Evolutionary conservation across 1,140 invertebrate genomes (phyloP), one percentile per base, ranked within the genome.

Genomic region (Theocolax elegans): DNA sequence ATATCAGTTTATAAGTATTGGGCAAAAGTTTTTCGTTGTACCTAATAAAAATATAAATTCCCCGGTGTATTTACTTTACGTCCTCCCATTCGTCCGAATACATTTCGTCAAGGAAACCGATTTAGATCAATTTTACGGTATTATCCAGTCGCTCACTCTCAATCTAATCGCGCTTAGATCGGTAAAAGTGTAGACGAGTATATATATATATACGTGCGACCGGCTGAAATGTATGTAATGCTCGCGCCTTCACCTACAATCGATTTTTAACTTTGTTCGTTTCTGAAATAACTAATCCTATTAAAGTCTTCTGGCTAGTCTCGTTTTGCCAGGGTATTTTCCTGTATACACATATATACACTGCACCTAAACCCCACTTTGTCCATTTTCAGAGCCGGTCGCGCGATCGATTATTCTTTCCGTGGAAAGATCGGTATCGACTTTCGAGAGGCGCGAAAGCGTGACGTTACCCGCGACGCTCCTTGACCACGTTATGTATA

Each of bases 361-460:
- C n/a, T n/a, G n/a, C n/a, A n/a, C n/a, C n/a, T n/a, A n/a, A n/a
- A n/a, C n/a, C n/a, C n/a, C n/a, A n/a, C n/a, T n/a, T n/a, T n/a
- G n/a, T n/a, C n/a, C n/a, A n/a, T n/a, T n/a, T n/a, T n/a, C n/a
- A n/a, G n/a, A n/a, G n/a, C n/a, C n/a, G n/a, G 21, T 1, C 7
- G 42, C n/a, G 23, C 23, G 21, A 62, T 62, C 21, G 40, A 62
- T 62, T 62, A 46, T 62, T 46, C 58, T 48, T 62, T 62, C 42
- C 10, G 25, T 13, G 25, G 42, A 31, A 62, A 62, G 60, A 44
- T 49, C 29, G 6, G 6, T 23, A 51, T 48, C 60, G 29, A 17
- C 46, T 51, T 51, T 64, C 29, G 10, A 64, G 29, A 64, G 44
- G 62, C 42, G 48, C 51, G 67, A 72, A 58, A 65, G 62, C 48